These are phyloP conservation scores for Nasonovia ribisnigri DNA, from an alignment of 2,888 invertebrate genomes.

Conservation along the genomic window DNA sequence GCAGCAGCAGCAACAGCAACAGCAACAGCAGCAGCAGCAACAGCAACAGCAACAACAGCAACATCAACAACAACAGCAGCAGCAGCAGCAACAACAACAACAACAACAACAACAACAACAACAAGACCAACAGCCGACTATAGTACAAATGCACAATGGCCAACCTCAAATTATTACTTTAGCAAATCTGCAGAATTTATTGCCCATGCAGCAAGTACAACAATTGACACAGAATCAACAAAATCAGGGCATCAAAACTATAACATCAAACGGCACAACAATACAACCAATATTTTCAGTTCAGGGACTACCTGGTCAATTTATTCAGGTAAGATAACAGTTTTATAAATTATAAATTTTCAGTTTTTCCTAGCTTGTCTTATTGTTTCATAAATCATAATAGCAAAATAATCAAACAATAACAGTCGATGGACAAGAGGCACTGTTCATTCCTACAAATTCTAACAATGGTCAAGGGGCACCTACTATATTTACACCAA, in stretches of 20 bases:
- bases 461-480: slow-evolving; percentile 72
- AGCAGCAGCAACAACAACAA: slow-evolving; percentile 71
- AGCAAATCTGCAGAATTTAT: slow-evolving; percentile 72
- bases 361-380: too few species aligned
- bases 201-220: slow-evolving; percentile 69
- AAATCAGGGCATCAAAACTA: slow-evolving; percentile 66
- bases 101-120: slow-evolving; percentile 71
- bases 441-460: slow-evolving; percentile 88
- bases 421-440: slow-evolving; percentile 93
- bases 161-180: slow-evolving; percentile 71
- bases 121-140: slow-evolving; percentile 70
- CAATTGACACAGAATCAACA: slow-evolving; percentile 63
- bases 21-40: slow-evolving; percentile 69
- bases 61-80: slow-evolving; percentile 71
- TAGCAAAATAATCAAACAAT: slow-evolving; percentile 89
- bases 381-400: not conserved
- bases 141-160: slow-evolving; percentile 62
- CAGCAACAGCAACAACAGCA: slow-evolving; percentile 71
- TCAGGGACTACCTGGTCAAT: slow-evolving; percentile 73
- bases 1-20: slow-evolving; percentile 67
- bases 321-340: slow-evolving; percentile 70
- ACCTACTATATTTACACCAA: slow-evolving; percentile 71
- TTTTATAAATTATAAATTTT: slow-evolving; percentile 70
- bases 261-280: slow-evolving; percentile 66
- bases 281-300: slow-evolving; percentile 69